phyloP scores from a whole-genome alignment of 2,888 invertebrate species.

The Pogonocherus hispidulus region DNA sequence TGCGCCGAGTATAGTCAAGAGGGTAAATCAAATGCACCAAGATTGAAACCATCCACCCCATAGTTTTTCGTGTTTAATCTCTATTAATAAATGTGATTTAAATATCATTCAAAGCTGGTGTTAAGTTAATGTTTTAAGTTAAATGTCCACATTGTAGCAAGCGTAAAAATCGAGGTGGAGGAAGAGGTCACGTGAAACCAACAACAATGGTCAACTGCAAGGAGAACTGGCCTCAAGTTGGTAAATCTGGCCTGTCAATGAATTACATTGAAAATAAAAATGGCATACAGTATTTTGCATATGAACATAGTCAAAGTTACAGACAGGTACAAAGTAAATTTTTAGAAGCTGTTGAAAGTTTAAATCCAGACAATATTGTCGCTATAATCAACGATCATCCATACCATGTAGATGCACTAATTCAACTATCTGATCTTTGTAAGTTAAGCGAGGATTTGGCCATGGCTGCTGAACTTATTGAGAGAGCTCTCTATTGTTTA shows the following conservation, averaged over 20 bases:
- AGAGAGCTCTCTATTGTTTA: constrained; percentile 81
- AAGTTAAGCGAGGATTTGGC: constrained; percentile 84
- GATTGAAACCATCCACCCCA: no score
- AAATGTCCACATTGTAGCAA: no score
- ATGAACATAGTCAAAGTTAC: constrained; percentile 82
- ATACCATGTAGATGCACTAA: constrained; percentile 84
- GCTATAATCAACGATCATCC: constrained; percentile 81
- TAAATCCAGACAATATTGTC: constrained; percentile 84
- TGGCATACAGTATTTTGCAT: constrained; percentile 77
- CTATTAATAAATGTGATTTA: no score
- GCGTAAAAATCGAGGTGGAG: constrained; percentile 72
- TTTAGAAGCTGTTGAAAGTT: constrained; percentile 82
- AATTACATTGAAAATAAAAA: constrained; percentile 71
- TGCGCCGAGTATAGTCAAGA: no score
- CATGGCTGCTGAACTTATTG: constrained; percentile 84
- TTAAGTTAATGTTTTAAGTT: no score
- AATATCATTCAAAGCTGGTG: no score
- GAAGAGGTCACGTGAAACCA: constrained; percentile 73
- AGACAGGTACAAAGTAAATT: constrained; percentile 82
- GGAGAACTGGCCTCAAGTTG: constrained; percentile 80
- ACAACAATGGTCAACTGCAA: constrained; percentile 79
- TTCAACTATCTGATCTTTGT: constrained; percentile 86
- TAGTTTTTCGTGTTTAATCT: no score
- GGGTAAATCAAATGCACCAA: no score
- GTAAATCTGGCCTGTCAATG: constrained; percentile 83